Base-by-base conservation (phyloP, 2,797 vertebrate genomes). In the Acipenser transmontanus region DNA sequence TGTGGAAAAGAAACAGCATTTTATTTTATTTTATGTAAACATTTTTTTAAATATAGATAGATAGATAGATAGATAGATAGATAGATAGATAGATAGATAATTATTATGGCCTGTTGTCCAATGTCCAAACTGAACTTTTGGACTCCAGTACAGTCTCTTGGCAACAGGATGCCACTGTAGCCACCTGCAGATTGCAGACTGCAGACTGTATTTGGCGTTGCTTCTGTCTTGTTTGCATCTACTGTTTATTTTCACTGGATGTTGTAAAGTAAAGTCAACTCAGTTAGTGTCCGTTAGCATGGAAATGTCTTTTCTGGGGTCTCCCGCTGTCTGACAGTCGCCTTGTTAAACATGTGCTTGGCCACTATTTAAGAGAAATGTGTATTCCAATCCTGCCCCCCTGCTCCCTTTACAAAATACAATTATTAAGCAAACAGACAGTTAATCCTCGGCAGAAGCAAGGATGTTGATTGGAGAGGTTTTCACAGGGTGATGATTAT, bases 401-500 rank as follows among this genome's bases (percentile, higher is more conserved):
- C 83, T 79, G 78, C 78, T 85, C 80, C 77, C 82, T 80, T 79
- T 14, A 49, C 77, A 88, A 90, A 91, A 92, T 77, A 74, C 88
- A 93, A 87, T 94, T 91, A 93, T 93, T 91, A 93, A 83, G 81
- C 86, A 89, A 92, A 92, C 87, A 89, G 82, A 82, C 80, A 83
- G 79, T 80, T 88, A 88, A 91, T 87, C 85, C 84, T 74, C 70
- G 78, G 77, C 74, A 76, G 72, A 73, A 72, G 74, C 74, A 72
- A 62, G 76, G 84, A 91, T 97, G 95, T 97, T 93, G 90, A 96
- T 94, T 95, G 93, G 84, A 78, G 77, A 80, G 78, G 83, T 89
- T 88, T 93, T 94, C 92, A 92, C 93, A 90, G 84, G 84, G 85
- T 84, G 77, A 84, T 93, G 91, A 93, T 93, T 88, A 92, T 91